Base-by-base conservation (phyloP, 2,113 vertebrate species). In the Seriola quinqueradiata region DNA sequence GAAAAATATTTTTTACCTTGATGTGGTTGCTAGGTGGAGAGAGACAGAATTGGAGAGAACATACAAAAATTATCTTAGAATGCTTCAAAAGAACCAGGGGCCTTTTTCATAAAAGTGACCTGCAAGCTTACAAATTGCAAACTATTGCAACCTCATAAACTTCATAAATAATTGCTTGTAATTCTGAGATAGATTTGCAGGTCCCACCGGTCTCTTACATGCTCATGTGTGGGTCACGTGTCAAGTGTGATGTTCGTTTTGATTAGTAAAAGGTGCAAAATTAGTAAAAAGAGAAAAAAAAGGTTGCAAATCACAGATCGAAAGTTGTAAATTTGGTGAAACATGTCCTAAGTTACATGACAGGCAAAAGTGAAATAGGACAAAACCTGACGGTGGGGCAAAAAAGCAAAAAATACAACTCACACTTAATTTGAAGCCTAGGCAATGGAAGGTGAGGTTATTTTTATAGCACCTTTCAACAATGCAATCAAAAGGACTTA, bases 1-100 rank as follows among this genome's bases (percentile, higher is more conserved):
- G 4, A 34, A 38, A 25, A 42, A 65, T 70, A 72, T 52, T n/a
- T 85, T 85, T 81, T 44, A 32, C 46, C 23, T 76, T 66, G 46
- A 52, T 57, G 42, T 38, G 8, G 48, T 54, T 55, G 50, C 52
- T 40, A 38, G 68, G 32, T 44, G 19, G 9, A 65, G 5, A 59
- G 40, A 34, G n/a, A 54, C 13, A 58, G n/a, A n/a, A 16, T 60
- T 25, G 1, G 16, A 34, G 28, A 55, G 13, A 63, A 74, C 23
- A 54, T 64, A 58, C 25, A 57, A 44, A 55, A 69, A 44, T 4
- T 2, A 12, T 58, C 10, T 70, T 21, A 14, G 25, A 75, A 25
- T 52, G 50, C 59, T 75, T 52, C 21, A 17, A 66, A 78, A 13
- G 46, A 61, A 60, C 54, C 44, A 61, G 25, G 1, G 23, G 25